These are phyloP conservation scores for Silvanus unidentatus DNA, from an alignment of 2,888 invertebrate genomes.

Conservation along the genomic window DNA sequence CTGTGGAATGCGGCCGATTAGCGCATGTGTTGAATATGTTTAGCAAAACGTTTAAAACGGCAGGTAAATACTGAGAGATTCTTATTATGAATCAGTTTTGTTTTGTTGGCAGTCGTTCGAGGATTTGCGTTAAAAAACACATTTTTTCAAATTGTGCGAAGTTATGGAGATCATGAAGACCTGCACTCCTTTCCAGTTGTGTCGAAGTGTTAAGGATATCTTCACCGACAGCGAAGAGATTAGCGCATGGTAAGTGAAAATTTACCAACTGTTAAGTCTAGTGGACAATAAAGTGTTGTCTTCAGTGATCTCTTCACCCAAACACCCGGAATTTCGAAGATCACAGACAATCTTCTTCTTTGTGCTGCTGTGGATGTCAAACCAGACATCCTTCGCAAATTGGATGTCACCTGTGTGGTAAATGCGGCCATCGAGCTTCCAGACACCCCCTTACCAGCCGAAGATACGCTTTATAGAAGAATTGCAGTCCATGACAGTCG, in stretches of 20 bases:
- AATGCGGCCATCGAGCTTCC: constrained; percentile 82
- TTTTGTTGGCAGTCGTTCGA: constrained; percentile 9
- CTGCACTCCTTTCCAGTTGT: background rate
- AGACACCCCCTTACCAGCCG: constrained; percentile 55
- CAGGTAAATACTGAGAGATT: constrained; percentile 37
- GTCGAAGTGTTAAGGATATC: constrained; percentile 10
- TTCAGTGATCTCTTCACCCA: constrained; percentile 5
- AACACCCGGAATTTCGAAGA: constrained; percentile 55
- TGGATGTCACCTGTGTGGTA: constrained; percentile 71
- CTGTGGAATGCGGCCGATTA: constrained; percentile 25
- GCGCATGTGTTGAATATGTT: constrained; percentile 30
- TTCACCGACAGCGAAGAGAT: constrained; percentile 11
- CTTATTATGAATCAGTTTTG: constrained; percentile 33
- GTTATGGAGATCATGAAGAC: background rate
- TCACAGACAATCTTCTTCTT: constrained; percentile 68
- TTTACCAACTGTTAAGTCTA: background rate
- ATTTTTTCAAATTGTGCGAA: constrained; percentile 18
- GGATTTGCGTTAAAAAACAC: too few relatives aligned
- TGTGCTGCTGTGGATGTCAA: constrained; percentile 74
- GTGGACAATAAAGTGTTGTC: background rate
- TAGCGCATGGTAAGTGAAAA: background rate
- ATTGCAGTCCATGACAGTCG: constrained; percentile 71
- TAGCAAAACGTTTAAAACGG: constrained; percentile 29
- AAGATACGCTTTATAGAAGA: constrained; percentile 53
- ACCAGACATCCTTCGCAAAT: constrained; percentile 59